Evolutionary conservation across 2,888 invertebrate genomes (phyloP).

Genomic region (Pteria penguin): DNA sequence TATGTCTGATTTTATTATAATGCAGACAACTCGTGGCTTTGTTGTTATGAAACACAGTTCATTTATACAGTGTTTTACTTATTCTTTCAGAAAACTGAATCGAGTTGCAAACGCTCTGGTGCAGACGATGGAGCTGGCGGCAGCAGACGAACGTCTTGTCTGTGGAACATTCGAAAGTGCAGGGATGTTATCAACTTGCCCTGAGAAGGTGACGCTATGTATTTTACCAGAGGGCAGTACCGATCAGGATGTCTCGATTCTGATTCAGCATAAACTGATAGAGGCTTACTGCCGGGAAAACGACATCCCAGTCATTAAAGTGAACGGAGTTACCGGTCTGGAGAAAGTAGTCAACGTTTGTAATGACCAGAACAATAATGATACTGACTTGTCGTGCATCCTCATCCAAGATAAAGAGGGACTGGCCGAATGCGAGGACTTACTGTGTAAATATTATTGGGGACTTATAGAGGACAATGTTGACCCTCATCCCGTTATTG

Average conservation of each 20-base stretch:
- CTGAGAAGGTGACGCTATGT: conserved; percentile 74
- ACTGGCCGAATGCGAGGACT: background rate
- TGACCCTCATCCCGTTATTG: conserved; percentile 18
- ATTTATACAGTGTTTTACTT: too few species aligned
- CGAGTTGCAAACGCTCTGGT: too few species aligned
- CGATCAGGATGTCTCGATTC: conserved; percentile 69
- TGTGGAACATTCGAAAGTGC: conserved; percentile 73
- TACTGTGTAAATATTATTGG: background rate
- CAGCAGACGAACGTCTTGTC: conserved; percentile 52
- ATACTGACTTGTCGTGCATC: conserved; percentile 11
- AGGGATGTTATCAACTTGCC: conserved; percentile 68
- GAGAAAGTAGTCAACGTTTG: background rate
- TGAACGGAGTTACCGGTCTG: conserved; percentile 37
- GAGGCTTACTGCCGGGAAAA: conserved; percentile 78
- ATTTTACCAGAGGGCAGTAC: conserved; percentile 68
- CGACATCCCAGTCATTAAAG: conserved; percentile 74
- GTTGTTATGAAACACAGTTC: too few species aligned
- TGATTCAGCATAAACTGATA: conserved; percentile 76
- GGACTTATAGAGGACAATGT: background rate
- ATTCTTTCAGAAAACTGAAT: too few species aligned
- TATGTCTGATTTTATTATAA: too few species aligned
- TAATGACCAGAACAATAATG: conserved; percentile 8
- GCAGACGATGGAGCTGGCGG: conserved; percentile 50
- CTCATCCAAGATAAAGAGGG: background rate
- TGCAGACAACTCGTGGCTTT: too few species aligned